A percentile compares a stretch with the other conserved stretches of the same genome.
Conservation (phyloP, 2,888 invertebrate genomes). For the Cephus pygmeus region DNA sequence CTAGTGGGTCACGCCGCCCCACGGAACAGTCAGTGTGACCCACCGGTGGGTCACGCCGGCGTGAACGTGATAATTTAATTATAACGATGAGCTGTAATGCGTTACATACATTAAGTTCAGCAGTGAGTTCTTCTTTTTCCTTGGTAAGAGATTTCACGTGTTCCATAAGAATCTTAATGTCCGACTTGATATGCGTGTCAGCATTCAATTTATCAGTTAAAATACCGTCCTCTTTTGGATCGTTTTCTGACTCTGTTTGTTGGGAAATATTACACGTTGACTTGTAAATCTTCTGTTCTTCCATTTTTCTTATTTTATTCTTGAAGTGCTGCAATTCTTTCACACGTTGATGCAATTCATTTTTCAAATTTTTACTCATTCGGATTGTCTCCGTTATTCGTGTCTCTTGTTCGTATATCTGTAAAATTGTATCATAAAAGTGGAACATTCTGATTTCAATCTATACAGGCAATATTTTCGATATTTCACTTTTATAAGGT, state of each 20-base stretch:
- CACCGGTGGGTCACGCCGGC: too few relatives aligned
- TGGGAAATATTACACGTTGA: not conserved
- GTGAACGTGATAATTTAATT: too few relatives aligned
- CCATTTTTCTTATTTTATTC: not conserved
- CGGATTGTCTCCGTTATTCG: not conserved
- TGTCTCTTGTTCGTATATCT: not conserved
- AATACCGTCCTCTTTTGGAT: slow-evolving; percentile 28
- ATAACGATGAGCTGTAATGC: not conserved
- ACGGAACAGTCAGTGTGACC: too few relatives aligned
- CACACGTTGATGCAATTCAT: not conserved
- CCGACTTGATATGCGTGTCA: not conserved
- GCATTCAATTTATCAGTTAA: not conserved
- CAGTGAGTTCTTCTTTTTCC: slow-evolving; percentile 33
- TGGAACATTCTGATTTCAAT: not conserved
- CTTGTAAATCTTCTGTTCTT: not conserved
- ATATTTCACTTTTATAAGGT: too few relatives aligned
- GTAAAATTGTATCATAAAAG: not conserved
- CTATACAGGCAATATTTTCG: too few relatives aligned
- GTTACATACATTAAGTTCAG: slow-evolving; percentile 28
- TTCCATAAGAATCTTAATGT: slow-evolving; percentile 25
- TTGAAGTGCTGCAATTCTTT: not conserved
- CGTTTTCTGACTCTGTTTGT: slow-evolving; percentile 26
- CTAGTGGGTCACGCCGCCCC: too few relatives aligned
- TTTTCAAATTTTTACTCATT: not conserved
- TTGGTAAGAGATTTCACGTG: slow-evolving; percentile 29